Evolutionary conservation across 1,140 invertebrate genomes (phyloP), one percentile per base, ranked within the genome.

Genomic region (Rhizoglyphus robini): DNA sequence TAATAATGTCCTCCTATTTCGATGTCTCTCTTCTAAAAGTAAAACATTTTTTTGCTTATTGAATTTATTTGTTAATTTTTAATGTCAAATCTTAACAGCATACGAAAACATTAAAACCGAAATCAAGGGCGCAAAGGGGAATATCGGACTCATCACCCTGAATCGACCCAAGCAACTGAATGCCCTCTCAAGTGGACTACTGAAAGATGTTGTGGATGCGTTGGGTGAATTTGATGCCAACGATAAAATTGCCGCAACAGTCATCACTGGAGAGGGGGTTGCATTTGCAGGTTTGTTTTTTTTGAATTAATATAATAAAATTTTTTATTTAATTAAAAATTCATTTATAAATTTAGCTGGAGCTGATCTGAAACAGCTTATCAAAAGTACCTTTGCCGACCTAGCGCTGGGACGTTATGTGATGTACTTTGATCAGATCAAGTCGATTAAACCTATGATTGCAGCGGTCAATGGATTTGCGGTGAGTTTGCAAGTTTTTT

Each of bases 391-490:
- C 5, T 97, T 85, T 76, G 76, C 87, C 0, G 71, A 83, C 11
- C 87, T 85, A 68, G 81, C 86, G 41, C 81, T 76, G 60, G 75
- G 72, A 0, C 85, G 85, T 54, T 95, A 97, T 75, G 78, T 97
- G 0, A 75, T 76, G 38, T 76, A 85, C 63, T 98, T 93, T 93
- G 83, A 85, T 63, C 75, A 79, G 54, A 77, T 99, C 30, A 76
- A 82, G 66, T 84, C 83, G 54, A 83, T 78, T 47, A 99, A 98
- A 74, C 96, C 95, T n/a, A 78, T 96, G n/a, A 96, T 99, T 72
- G 96, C 96, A 65, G 96, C 95, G 65, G 95, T 99, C 3, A 98
- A 98, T 79, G 96, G 96, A 64, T 98, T 88, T 79, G 91, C 91
- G 72, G 88, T 95, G 80, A 83, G 84, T 81, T 69, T 32, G 29